Base-by-base conservation (phyloP, 2,113 vertebrate species). In the Eudyptes chrysolophus region DNA sequence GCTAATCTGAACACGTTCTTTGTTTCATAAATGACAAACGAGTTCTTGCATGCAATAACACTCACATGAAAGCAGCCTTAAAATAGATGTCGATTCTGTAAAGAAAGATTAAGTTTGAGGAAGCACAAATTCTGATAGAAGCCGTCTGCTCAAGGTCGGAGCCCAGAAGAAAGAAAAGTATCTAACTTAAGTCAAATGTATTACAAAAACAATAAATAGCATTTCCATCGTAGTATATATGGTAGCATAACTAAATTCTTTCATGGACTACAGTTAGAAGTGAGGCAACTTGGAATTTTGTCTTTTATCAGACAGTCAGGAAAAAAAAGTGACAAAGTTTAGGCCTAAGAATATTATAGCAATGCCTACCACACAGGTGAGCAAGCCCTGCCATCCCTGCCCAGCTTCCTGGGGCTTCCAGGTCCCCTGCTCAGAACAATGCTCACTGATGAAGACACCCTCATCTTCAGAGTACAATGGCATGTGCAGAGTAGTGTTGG, bases 61-160 rank as follows among this genome's bases (percentile, higher is more conserved):
- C 40, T 55, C 69, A 40, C 65, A 68, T 38, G 42, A 58, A 90
- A 92, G 54, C 77, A 94, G 49, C 69, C 93, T 52, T 54, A 44
- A 55, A 72, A 81, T 27, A 74, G 17, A 42, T 21, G 9, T 18
- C 65, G 71, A 69, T 58, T 87, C 69, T 55, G 46, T 61, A 55
- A 80, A 65, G 70, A 76, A 32, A 89, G 51, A 90, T 81, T 65
- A 89, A 90, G 80, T 74, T 51, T 93, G 68, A 80, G 38, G 34
- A 92, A 94, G 36, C 84, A 74, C 57, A 86, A 79, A 54, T 83
- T 78, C 68, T 82, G 66, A 52, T 21, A 51, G 89, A 94, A 88
- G 65, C 6, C 18, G 65, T 32, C 80, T 78, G 48, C 66, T 94
- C 74, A 49, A 92, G 77, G 66, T 19, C 94, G 72, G 60, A 57